phyloP scores from a whole-genome alignment of 2,113 vertebrate species.

The Myrmophylax atrothorax region DNA sequence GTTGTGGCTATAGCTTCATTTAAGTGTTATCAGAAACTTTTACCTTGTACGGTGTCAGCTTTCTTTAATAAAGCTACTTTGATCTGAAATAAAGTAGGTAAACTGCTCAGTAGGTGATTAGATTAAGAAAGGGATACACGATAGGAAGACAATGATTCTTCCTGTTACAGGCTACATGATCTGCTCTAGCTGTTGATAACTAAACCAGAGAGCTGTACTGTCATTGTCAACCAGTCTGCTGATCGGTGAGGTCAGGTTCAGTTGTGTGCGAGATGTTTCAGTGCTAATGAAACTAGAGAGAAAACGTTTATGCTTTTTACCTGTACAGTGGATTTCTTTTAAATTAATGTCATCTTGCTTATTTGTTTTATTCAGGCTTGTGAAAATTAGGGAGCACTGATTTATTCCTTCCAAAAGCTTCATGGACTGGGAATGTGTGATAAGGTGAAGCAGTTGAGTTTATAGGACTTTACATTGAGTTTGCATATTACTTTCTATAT shows the following conservation, averaged over 20 bases:
- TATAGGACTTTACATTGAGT: neutral
- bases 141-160: neutral
- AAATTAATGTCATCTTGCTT: neutral
- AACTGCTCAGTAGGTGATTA: neutral
- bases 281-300: neutral
- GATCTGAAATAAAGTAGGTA: neutral
- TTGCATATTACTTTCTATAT: neutral
- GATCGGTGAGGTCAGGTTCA: neutral
- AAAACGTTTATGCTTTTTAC: neutral
- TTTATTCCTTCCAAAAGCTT: neutral
- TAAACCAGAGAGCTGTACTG: neutral
- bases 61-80: neutral
- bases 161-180: neutral
- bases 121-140: neutral
- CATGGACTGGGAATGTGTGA: neutral
- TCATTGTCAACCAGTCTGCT: neutral
- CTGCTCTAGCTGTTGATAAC: neutral
- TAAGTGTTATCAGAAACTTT: neutral
- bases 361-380: neutral
- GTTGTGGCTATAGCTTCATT: neutral
- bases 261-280: neutral
- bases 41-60: neutral
- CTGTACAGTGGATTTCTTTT: neutral
- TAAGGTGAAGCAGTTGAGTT: neutral
- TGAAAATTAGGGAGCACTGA: neutral